Conservation (phyloP, 2,797 vertebrate genomes). For the Stomatorhinus walkeri region DNA sequence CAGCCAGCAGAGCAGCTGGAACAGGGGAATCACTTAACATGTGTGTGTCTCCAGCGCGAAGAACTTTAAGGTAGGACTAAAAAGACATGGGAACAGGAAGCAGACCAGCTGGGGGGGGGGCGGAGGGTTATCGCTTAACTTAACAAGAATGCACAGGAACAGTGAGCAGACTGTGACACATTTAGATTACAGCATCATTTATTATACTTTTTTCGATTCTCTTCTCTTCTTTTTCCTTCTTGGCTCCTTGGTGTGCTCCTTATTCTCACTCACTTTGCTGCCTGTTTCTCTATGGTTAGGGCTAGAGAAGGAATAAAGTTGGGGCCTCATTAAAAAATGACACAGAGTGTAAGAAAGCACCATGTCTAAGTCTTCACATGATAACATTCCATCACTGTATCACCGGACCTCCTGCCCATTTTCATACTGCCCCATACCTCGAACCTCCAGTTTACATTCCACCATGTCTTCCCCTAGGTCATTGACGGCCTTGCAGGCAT, state of each 20-base stretch:
- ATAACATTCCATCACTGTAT: not conserved
- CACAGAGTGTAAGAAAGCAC: not conserved
- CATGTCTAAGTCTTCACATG: not conserved
- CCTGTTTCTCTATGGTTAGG: slow-evolving; percentile 49
- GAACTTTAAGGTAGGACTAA: not conserved
- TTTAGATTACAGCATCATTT: slow-evolving; percentile 33
- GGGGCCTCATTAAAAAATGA: not conserved
- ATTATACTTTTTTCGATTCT: slow-evolving; percentile 45
- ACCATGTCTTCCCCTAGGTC: slow-evolving; percentile 73
- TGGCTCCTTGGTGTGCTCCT: slow-evolving; percentile 32
- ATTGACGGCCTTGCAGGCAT: slow-evolving; percentile 82
- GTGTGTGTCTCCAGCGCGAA: not conserved
- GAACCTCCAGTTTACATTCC: slow-evolving; percentile 77
- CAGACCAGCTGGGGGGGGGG: not conserved
- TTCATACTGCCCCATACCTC: slow-evolving; percentile 55
- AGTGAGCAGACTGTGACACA: not conserved
- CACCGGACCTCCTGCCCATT: not conserved
- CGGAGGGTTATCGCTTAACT: not conserved
- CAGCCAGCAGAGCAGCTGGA: not conserved
- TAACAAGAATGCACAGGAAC: not conserved
- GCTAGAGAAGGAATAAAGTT: slow-evolving; percentile 40
- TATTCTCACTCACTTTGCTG: slow-evolving; percentile 49
- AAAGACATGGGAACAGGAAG: not conserved
- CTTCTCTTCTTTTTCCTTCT: slow-evolving; percentile 19
- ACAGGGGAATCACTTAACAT: not conserved